phyloP scores from a whole-genome alignment of 2,888 invertebrate species.

The Amblyjoppa fuscipennis region DNA sequence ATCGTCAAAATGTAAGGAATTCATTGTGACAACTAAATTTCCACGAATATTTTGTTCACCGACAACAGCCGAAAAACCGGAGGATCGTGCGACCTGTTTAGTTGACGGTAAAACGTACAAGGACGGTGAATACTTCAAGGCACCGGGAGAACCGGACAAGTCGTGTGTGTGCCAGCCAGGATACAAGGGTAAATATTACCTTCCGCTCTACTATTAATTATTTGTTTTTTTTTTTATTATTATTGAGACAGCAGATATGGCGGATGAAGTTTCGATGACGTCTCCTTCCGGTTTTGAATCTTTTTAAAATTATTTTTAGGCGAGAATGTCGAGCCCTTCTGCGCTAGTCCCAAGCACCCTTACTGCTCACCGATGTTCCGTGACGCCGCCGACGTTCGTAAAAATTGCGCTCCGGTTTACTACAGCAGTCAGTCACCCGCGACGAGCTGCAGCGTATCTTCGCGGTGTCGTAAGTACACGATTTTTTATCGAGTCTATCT shows the following conservation, averaged over 20 bases:
- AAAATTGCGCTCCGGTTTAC: constrained; percentile 76
- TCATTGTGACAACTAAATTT: not conserved
- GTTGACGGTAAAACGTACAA: constrained; percentile 76
- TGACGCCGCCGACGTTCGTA: constrained; percentile 37
- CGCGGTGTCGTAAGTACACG: constrained; percentile 78
- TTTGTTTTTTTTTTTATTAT: no score
- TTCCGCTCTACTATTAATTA: no score
- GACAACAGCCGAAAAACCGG: constrained; percentile 70
- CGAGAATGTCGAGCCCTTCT: constrained; percentile 76
- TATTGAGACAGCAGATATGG: no score
- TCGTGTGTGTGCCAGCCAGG: constrained; percentile 73
- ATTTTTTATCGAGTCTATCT: not conserved
- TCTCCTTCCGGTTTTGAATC: no score
- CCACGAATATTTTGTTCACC: not conserved
- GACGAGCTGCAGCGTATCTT: constrained; percentile 68
- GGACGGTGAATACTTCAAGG: constrained; percentile 76
- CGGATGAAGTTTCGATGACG: no score
- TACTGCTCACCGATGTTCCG: constrained; percentile 71
- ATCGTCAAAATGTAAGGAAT: not conserved
- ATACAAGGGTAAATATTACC: constrained; percentile 66
- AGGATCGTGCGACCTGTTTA: constrained; percentile 72
- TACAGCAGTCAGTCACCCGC: constrained; percentile 66
- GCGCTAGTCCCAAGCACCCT: constrained; percentile 61
- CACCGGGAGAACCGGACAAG: constrained; percentile 68
- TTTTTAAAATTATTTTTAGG: constrained; percentile 61